Percentiles rank a stretch among this genome's conserved stretches.
Evolutionary conservation across 2,113 vertebrate genomes (phyloP).

Genomic region (Puntigrus tetrazona): DNA sequence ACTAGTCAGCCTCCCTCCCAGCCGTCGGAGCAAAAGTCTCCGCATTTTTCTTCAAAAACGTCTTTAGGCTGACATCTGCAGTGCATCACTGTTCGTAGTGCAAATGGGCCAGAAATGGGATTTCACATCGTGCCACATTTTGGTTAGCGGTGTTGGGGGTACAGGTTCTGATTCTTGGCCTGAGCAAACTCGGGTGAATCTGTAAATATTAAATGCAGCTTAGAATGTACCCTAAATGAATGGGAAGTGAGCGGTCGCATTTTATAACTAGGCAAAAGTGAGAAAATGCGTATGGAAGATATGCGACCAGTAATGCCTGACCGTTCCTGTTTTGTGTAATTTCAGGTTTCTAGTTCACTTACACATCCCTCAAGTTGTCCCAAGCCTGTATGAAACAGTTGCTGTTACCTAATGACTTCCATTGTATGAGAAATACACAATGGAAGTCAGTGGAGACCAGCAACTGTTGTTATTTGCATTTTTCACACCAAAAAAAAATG

Average conservation of each 20-base stretch:
- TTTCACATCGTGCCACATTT: slow-evolving; percentile 17
- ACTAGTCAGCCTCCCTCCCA: slow-evolving; percentile 12
- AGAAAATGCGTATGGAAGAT: not conserved
- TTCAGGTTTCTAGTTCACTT: not conserved
- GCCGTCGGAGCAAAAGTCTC: not conserved
- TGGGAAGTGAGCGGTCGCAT: not conserved
- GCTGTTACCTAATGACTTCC: not conserved
- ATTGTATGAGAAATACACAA: not conserved
- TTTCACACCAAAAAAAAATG: too few species aligned
- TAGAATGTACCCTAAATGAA: not conserved
- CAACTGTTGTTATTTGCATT: too few species aligned
- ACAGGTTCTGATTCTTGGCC: not conserved
- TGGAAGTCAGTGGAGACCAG: not conserved
- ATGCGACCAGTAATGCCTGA: not conserved
- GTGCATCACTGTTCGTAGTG: not conserved
- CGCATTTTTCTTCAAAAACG: slow-evolving; percentile 1
- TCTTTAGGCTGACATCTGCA: slow-evolving; percentile 8
- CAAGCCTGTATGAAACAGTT: not conserved
- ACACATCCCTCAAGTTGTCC: not conserved
- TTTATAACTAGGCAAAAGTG: not conserved
- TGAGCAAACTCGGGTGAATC: not conserved
- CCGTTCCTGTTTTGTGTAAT: not conserved
- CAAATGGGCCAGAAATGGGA: not conserved
- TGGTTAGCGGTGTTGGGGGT: not conserved
- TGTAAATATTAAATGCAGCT: not conserved